These are phyloP conservation scores for Drosophila burlai DNA, from an alignment of 1,140 invertebrate genomes.

Conservation along the genomic window DNA sequence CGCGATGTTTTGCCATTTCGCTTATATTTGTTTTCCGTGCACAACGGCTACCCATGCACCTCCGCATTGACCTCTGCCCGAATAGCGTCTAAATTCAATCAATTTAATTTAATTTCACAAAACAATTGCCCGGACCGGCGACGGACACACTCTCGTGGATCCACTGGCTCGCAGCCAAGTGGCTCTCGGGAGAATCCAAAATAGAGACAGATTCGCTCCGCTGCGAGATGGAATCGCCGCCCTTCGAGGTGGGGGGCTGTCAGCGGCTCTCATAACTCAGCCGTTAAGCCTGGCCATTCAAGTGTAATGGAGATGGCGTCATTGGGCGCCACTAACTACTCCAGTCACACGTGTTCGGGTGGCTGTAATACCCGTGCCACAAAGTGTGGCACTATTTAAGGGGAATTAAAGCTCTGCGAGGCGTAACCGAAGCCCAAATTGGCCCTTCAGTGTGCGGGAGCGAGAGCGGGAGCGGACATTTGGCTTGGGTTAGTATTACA, in stretches of 20 bases:
- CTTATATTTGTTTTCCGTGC: conserved; percentile 13
- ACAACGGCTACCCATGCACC: conserved; percentile 28
- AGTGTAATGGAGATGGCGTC: conserved; percentile 46
- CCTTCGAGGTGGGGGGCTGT: conserved; percentile 22
- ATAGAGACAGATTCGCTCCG: background rate
- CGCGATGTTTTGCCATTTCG: background rate
- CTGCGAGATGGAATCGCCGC: conserved; percentile 3
- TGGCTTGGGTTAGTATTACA: conserved; percentile 74
- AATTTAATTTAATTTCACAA: conserved; percentile 82
- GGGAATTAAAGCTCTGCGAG: conserved; percentile 68
- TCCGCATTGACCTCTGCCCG: conserved; percentile 65
- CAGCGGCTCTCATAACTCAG: conserved; percentile 33
- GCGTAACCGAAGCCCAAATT: conserved; percentile 61
- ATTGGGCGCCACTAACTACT: conserved; percentile 45
- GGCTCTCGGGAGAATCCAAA: conserved; percentile 4
- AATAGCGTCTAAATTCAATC: conserved; percentile 76
- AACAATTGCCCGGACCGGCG: conserved; percentile 60
- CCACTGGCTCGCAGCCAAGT: conserved; percentile 14
- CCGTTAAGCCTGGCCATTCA: conserved; percentile 26
- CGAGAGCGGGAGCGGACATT: conserved; percentile 16
- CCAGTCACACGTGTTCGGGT: conserved; percentile 38
- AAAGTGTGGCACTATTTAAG: conserved; percentile 59
- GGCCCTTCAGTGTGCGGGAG: conserved; percentile 36
- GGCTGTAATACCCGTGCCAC: conserved; percentile 22
- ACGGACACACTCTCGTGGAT: conserved; percentile 18